A percentile compares a stretch with the other conserved stretches of the same genome.
These are phyloP conservation scores for Pristionchus maxplancki DNA, from an alignment of 2,888 invertebrate species.

Conservation along the genomic window DNA sequence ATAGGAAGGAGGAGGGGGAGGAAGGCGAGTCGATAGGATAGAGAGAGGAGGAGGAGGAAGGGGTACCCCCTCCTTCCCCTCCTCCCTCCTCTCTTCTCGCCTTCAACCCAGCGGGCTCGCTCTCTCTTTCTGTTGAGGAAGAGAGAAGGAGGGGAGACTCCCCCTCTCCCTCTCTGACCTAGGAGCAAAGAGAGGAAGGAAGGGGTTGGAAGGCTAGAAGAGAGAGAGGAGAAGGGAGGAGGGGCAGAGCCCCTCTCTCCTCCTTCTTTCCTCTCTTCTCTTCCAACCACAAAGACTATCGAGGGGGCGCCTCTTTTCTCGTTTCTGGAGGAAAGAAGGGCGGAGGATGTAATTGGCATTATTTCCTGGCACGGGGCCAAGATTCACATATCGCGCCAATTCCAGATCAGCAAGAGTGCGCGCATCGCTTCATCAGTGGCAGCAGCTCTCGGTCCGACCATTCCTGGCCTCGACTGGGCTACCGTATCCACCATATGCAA, in stretches of 20 bases:
- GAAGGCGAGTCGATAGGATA: conserved; percentile 42
- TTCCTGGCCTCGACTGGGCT: neutral
- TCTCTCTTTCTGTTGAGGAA: neutral
- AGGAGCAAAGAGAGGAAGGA: neutral
- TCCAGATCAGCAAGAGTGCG: conserved; percentile 12
- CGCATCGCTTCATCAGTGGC: conserved; percentile 38
- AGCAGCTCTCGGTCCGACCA: neutral
- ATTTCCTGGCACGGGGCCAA: neutral
- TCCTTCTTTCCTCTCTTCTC: neutral
- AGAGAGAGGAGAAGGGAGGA: neutral
- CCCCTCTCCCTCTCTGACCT: conserved; percentile 17
- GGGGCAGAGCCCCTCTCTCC: neutral
- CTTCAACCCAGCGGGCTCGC: neutral
- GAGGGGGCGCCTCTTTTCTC: conserved; percentile 1
- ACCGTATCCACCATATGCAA: neutral
- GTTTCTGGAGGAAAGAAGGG: neutral
- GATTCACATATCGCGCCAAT: neutral
- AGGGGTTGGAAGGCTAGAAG: conserved; percentile 18
- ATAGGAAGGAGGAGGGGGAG: conserved; percentile 18
- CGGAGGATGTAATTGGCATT: neutral
- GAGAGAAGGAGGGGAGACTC: neutral
- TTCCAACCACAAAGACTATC: neutral
- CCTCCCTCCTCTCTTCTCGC: neutral
- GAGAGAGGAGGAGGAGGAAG: neutral
- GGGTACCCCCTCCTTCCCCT: conserved; percentile 10